phyloP scores from a whole-genome alignment of 2,888 invertebrate species.

The Chymomyza fuscimana region DNA sequence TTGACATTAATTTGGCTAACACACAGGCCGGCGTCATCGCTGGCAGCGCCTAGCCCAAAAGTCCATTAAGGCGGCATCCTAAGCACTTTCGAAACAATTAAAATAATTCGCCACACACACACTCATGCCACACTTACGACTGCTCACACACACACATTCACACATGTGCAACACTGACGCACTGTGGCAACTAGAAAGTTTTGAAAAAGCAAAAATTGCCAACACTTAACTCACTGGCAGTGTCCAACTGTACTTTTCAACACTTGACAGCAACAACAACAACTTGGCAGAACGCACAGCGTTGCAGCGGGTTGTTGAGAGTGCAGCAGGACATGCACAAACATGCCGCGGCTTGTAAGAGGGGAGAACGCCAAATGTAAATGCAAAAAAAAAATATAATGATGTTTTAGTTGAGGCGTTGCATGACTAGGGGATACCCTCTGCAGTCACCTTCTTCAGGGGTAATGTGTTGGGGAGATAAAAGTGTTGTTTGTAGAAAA shows the following conservation, averaged over 20 bases:
- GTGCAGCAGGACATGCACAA: not conserved
- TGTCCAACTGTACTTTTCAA: slow-evolving; percentile 52
- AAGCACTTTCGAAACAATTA: slow-evolving; percentile 72
- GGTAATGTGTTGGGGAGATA: too few species aligned
- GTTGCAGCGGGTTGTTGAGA: not conserved
- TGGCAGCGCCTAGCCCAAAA: slow-evolving; percentile 35
- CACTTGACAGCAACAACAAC: slow-evolving; percentile 9
- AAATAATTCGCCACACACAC: slow-evolving; percentile 72
- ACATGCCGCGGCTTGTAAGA: not conserved
- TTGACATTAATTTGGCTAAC: slow-evolving; percentile 60
- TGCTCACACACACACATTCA: not conserved
- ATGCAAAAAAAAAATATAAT: not conserved
- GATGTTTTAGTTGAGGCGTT: too few species aligned
- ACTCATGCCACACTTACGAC: not conserved
- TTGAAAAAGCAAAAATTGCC: slow-evolving; percentile 59
- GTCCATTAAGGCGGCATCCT: slow-evolving; percentile 69
- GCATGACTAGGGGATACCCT: too few species aligned
- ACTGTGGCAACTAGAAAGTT: slow-evolving; percentile 22
- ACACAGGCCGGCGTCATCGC: slow-evolving; percentile 26
- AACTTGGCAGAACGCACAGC: not conserved
- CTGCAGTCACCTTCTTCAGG: too few species aligned
- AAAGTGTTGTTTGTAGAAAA: too few species aligned
- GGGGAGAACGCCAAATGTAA: slow-evolving; percentile 10
- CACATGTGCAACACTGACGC: slow-evolving; percentile 11
- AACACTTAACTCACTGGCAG: slow-evolving; percentile 55